A percentile compares a stretch with the other conserved stretches of the same genome.
phyloP scores from a whole-genome alignment of 1,140 invertebrate genomes.

The Anthonomus grandis region DNA sequence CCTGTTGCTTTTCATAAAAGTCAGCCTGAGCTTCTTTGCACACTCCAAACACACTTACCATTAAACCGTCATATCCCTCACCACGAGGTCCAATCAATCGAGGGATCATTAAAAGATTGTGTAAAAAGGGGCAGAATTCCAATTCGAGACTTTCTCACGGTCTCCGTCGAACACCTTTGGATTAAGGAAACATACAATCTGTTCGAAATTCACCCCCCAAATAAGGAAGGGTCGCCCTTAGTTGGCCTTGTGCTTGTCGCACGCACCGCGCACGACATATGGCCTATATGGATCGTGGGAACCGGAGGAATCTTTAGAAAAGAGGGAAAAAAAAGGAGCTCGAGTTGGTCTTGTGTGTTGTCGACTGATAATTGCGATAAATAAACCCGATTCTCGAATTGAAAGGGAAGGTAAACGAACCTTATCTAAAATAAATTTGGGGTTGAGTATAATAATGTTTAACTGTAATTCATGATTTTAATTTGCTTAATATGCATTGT shows the following conservation, averaged over 20 bases:
- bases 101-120: constrained; percentile 5
- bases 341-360: too few species aligned
- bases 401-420: too few species aligned
- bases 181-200: too few species aligned
- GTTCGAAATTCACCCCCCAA: constrained; percentile 23
- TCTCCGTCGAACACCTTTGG: constrained; percentile 21
- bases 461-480: too few species aligned
- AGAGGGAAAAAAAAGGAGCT: too few species aligned
- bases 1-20: too few species aligned
- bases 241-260: constrained; percentile 22
- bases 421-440: too few species aligned
- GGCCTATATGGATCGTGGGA: constrained; percentile 24
- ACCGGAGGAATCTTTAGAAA: too few species aligned
- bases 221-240: constrained; percentile 18
- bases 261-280: constrained; percentile 26
- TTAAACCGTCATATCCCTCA: neutral
- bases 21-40: constrained; percentile 11
- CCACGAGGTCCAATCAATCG: neutral
- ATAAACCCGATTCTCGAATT: too few species aligned
- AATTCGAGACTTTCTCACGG: constrained; percentile 21
- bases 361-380: too few species aligned
- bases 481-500: too few species aligned
- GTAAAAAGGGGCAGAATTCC: constrained; percentile 8
- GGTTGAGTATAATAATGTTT: too few species aligned
- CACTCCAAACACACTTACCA: constrained; percentile 13